Conservation (phyloP, 37 sponge, comb jelly and placozoan genomes). For the Agelas oroides region DNA sequence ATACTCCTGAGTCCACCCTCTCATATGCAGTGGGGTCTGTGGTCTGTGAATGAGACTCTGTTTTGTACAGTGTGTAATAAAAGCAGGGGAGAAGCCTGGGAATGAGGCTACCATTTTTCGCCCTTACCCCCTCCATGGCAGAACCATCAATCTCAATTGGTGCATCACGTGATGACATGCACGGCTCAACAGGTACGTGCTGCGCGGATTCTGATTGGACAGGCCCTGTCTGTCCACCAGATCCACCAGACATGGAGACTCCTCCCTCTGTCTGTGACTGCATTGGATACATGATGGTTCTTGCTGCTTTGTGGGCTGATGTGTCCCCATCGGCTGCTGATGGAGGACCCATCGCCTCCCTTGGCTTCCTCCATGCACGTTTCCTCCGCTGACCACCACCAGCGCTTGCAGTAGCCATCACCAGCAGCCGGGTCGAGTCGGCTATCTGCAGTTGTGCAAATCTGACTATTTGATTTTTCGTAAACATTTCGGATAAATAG, state of each 20-base stretch:
- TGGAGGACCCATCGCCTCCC: slow-evolving; percentile 30
- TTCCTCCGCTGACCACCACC: slow-evolving; percentile 25
- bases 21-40: not conserved
- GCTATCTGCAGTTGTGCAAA: not conserved
- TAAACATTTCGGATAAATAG: too few species aligned
- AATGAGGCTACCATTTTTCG: too few species aligned
- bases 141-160: slow-evolving; percentile 84
- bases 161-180: not conserved
- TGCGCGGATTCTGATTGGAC: too few species aligned
- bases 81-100: too few species aligned
- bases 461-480: too few species aligned
- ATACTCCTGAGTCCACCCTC: not conserved
- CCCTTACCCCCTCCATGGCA: slow-evolving; percentile 84
- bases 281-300: not conserved
- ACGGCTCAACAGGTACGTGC: too few species aligned
- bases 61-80: too few species aligned
- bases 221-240: too few species aligned
- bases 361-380: slow-evolving; percentile 59
- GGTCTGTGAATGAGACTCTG: too few species aligned
- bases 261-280: not conserved
- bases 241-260: not conserved
- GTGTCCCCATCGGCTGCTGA: too few species aligned
- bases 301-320: too few species aligned
- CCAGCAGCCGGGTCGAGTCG: too few species aligned
- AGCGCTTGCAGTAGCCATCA: not conserved